Conservation (phyloP, 2,888 invertebrate species). For the Candidula unifasciata region DNA sequence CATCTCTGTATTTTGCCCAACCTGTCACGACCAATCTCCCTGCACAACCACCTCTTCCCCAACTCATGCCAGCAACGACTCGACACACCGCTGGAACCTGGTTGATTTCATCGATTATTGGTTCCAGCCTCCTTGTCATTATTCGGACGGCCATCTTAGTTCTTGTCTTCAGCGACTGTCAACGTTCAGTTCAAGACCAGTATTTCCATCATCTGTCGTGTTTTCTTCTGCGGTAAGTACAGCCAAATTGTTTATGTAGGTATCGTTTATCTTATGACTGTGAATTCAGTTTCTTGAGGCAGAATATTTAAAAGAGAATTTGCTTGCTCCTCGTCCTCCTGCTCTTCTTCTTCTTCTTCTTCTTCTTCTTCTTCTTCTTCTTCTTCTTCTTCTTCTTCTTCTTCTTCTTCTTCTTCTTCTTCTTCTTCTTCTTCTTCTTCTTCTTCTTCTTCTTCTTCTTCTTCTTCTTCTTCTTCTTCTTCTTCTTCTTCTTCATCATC, state of each 20-base stretch:
- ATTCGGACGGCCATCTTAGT: conserved; percentile 13
- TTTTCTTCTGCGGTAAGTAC: background rate
- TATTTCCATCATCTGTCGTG: background rate
- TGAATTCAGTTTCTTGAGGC: background rate
- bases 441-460: too few relatives aligned
- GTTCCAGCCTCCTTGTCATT: background rate
- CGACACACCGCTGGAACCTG: background rate
- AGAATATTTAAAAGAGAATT: too few relatives aligned
- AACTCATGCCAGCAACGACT: background rate
- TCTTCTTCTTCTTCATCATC: too few relatives aligned
- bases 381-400: too few relatives aligned
- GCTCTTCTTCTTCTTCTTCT: too few relatives aligned
- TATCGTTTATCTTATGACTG: background rate
- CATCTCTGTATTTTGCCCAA: background rate
- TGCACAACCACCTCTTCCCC: background rate
- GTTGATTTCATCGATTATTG: conserved; percentile 17
- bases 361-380: too few relatives aligned
- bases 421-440: too few relatives aligned
- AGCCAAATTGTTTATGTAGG: background rate
- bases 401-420: too few relatives aligned
- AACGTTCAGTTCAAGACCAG: background rate
- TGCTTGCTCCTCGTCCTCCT: too few relatives aligned
- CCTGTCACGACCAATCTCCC: background rate
- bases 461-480: too few relatives aligned
- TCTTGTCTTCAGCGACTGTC: background rate